Evolutionary conservation across 2,797 vertebrate species (phyloP).

Genomic region (Lacerta agilis): DNA sequence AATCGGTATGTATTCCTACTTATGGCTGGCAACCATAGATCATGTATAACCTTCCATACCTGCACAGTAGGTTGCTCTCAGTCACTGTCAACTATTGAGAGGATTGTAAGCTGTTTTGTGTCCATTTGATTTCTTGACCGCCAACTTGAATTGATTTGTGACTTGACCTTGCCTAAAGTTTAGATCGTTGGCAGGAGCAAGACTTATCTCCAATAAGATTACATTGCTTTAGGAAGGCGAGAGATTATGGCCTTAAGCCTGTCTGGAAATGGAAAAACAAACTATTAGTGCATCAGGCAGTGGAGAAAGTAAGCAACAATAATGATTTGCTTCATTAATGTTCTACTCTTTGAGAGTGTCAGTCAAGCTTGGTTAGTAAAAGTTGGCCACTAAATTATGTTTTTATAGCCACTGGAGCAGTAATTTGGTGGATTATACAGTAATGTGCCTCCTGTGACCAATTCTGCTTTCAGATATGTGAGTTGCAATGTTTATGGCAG

Average conservation of each 20-base stretch:
- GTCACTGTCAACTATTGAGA: neutral
- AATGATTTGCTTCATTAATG: conserved; percentile 5
- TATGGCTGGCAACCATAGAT: neutral
- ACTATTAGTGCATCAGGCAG: neutral
- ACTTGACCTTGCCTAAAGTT: conserved; percentile 30
- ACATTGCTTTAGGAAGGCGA: conserved; percentile 7
- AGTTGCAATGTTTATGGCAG: conserved; percentile 35
- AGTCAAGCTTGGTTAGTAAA: conserved; percentile 35
- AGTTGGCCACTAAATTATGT: conserved; percentile 32
- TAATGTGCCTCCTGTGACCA: conserved; percentile 36
- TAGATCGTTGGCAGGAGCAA: neutral
- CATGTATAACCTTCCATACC: neutral
- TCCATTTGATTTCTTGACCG: neutral
- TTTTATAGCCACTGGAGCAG: neutral
- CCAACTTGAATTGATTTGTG: neutral
- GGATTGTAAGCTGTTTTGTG: neutral
- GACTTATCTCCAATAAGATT: conserved; percentile 24
- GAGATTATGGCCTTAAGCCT: neutral
- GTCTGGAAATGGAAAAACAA: conserved; percentile 22
- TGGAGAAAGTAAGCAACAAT: neutral
- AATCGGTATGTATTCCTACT: neutral
- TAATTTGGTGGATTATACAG: conserved; percentile 14
- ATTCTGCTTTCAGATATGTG: conserved; percentile 49
- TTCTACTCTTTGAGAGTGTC: neutral
- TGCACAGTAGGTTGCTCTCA: neutral